These are phyloP conservation scores for Misgurnus anguillicaudatus DNA, from an alignment of 2,113 vertebrate genomes.

Conservation along the genomic window DNA sequence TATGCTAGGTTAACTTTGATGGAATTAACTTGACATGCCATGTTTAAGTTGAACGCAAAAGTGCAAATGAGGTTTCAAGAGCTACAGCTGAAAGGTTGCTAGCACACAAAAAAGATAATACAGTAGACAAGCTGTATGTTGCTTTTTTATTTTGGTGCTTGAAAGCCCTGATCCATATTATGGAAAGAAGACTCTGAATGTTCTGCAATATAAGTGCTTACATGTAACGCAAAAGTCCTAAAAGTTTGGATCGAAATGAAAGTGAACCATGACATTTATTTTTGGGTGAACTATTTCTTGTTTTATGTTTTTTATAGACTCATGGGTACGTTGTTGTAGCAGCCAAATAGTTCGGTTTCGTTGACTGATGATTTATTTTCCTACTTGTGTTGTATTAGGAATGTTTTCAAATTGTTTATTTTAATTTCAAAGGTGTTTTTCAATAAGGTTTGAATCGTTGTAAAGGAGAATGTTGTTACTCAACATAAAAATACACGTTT, in stretches of 20 bases:
- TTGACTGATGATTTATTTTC: too few species aligned
- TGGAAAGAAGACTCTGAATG: background rate
- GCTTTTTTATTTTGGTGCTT: background rate
- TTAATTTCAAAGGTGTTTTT: slow-evolving; percentile 5
- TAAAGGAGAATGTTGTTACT: background rate
- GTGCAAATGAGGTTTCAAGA: too few species aligned
- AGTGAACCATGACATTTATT: background rate
- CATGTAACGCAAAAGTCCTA: background rate
- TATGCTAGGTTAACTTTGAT: too few species aligned
- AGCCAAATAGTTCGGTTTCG: background rate
- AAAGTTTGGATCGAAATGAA: background rate
- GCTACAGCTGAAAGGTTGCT: too few species aligned
- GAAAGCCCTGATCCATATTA: background rate
- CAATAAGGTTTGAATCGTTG: background rate
- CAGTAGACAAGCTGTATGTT: background rate
- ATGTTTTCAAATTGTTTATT: slow-evolving; percentile 2
- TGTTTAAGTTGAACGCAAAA: too few species aligned
- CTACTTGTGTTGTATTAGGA: background rate
- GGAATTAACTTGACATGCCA: too few species aligned
- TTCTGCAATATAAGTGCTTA: background rate
- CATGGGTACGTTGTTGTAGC: background rate
- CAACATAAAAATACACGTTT: background rate
- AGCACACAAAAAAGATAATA: too few species aligned
- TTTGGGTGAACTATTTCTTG: background rate
- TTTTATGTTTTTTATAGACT: background rate